A percentile compares a stretch with the other conserved stretches of the same genome.
Conservation (phyloP, 2,113 vertebrate species). For the Heterotilapia buettikoferi region DNA sequence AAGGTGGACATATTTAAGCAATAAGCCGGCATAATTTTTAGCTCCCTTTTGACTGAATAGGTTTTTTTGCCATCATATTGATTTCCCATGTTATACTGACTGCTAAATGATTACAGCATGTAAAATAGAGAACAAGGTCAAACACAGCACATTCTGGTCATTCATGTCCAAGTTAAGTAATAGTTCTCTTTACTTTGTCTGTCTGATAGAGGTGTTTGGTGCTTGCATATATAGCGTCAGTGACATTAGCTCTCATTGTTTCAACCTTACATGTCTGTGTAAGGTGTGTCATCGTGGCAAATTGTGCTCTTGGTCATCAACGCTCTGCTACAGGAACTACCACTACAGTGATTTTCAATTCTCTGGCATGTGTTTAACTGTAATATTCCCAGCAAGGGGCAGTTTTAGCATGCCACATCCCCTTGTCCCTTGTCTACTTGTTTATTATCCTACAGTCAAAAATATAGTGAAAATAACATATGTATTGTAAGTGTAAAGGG, state of each 20-base stretch:
- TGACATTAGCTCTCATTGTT: neutral
- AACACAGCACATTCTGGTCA: neutral
- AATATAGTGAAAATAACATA: neutral
- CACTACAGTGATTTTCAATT: neutral
- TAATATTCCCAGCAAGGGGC: neutral
- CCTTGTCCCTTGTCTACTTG: neutral
- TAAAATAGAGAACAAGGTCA: neutral
- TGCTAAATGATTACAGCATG: neutral
- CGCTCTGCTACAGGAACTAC: neutral
- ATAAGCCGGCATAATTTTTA: neutral
- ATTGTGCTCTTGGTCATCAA: neutral
- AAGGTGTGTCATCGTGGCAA: neutral
- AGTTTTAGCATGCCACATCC: neutral
- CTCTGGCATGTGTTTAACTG: neutral
- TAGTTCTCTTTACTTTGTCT: neutral
- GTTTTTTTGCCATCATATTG: neutral
- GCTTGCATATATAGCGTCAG: neutral
- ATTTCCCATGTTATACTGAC: neutral
- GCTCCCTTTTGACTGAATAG: neutral
- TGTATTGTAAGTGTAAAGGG: neutral
- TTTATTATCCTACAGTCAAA: neutral
- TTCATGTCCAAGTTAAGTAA: conserved; percentile 18
- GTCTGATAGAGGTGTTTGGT: neutral
- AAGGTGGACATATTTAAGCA: neutral
- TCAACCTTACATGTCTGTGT: neutral